Evolutionary conservation across 2,888 invertebrate species (phyloP), one percentile per base, ranked within the genome.

Genomic region (Heliconius cydno): DNA sequence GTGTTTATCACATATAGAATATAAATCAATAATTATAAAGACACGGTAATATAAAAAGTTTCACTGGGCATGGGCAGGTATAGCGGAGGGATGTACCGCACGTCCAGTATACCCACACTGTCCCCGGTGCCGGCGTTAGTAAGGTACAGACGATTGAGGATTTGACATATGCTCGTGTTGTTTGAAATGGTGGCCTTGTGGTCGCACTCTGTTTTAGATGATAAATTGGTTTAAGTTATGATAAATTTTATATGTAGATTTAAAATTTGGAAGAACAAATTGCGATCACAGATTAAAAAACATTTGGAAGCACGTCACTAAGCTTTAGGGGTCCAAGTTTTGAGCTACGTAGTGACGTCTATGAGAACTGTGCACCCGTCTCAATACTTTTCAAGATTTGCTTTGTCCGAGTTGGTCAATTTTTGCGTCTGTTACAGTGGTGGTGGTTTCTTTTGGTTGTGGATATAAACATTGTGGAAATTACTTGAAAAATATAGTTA

Each of bases 71-170:
- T 86, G 91, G 90, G 90, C 92, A 95, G 95, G 95, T 95, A 95
- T 92, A 96, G 95, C 90, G 96, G 97, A 93, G 97, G 97, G 95
- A 97, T 98, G 96, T 97, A 97, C 96, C 97, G 98, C 96, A 97
- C 98, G 90, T 98, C 98, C 94, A 98, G 98, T 96, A 98, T 98
- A 96, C 98, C 98, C 92, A 97, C 98, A 95, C 96, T 98, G 95
- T 96, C 97, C 89, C 96, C 96, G 94, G 95, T 96, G 91, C 96
- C 96, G 92, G 95, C 96, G 90, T 93, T 96, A 92, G 96, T 96
- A 96, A 97, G 97, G 97, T 97, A 97, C 90, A 90, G 84, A 80
- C 80, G 84, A 85, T 84, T 86, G 86, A 85, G 84, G 90, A 89
- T 91, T 92, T 73, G 60, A 73, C 2, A 34, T 60, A 34, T 92